Conservation (phyloP, 2,113 vertebrate genomes). For the Phodopus roborovskii region DNA sequence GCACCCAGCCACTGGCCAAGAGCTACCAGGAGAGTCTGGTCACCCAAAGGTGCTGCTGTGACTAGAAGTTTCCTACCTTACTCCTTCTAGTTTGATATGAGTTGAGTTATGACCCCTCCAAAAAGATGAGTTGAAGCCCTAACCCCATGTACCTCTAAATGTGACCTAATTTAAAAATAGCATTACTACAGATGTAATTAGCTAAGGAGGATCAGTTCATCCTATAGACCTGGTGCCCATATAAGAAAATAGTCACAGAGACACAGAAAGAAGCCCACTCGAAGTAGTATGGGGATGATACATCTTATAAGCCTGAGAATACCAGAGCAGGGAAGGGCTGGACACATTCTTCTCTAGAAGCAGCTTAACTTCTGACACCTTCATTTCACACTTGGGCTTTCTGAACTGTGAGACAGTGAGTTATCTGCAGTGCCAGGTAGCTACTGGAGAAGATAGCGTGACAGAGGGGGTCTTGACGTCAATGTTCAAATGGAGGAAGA, state of each 20-base stretch:
- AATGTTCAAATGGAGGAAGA: background rate
- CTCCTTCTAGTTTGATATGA: background rate
- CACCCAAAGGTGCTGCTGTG: background rate
- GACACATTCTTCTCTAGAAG: background rate
- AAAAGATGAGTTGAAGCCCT: background rate
- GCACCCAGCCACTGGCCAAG: background rate
- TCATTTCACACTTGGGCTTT: background rate
- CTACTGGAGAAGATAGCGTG: background rate
- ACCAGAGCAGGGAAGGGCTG: background rate
- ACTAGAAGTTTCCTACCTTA: background rate
- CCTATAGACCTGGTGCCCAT: background rate
- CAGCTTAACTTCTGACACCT: background rate
- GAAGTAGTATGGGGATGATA: too few relatives aligned
- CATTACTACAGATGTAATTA: background rate
- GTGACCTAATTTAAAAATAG: constrained; percentile 10
- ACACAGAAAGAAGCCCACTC: background rate
- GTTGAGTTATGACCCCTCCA: background rate
- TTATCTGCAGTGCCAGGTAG: background rate
- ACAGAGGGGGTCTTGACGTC: background rate
- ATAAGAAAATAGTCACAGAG: background rate
- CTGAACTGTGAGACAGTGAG: background rate
- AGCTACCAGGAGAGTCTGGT: background rate
- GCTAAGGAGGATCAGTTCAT: background rate
- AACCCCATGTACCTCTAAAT: background rate
- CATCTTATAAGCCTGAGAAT: background rate